Evolutionary conservation across 2,113 vertebrate species (phyloP).

Genomic region (Platichthys stellatus): DNA sequence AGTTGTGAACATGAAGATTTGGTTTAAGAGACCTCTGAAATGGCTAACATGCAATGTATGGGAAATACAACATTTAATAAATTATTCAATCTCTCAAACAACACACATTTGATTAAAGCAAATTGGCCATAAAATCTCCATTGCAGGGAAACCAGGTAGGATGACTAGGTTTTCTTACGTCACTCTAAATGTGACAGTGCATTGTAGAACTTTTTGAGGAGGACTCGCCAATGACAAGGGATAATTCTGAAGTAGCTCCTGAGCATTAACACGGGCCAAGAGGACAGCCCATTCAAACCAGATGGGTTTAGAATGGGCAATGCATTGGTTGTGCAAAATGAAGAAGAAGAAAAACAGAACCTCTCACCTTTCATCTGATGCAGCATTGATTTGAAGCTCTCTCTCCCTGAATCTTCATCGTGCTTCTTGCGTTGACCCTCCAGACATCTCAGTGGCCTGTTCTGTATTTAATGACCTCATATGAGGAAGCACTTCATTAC

Average conservation of each 20-base stretch:
- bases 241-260: neutral
- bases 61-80: too few species aligned
- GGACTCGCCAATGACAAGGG: neutral
- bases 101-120: neutral
- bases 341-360: neutral
- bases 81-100: too few species aligned
- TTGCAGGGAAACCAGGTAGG: neutral
- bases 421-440: constrained; percentile 30
- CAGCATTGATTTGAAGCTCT: constrained; percentile 3
- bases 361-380: constrained; percentile 6
- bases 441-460: constrained; percentile 28
- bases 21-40: too few species aligned
- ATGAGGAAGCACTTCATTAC: constrained; percentile 78
- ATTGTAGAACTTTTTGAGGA: neutral
- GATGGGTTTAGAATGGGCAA: neutral
- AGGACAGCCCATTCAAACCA: too few species aligned
- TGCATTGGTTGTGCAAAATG: too few species aligned
- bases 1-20: too few species aligned
- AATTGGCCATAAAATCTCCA: neutral
- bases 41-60: too few species aligned
- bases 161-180: neutral
- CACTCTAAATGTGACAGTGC: too few species aligned
- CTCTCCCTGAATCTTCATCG: constrained; percentile 8
- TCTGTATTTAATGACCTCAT: constrained; percentile 71
- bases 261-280: neutral